Evolutionary conservation across 2,888 invertebrate species (phyloP), one percentile per base, ranked within the genome.

Genomic region (Dorcus hopei): DNA sequence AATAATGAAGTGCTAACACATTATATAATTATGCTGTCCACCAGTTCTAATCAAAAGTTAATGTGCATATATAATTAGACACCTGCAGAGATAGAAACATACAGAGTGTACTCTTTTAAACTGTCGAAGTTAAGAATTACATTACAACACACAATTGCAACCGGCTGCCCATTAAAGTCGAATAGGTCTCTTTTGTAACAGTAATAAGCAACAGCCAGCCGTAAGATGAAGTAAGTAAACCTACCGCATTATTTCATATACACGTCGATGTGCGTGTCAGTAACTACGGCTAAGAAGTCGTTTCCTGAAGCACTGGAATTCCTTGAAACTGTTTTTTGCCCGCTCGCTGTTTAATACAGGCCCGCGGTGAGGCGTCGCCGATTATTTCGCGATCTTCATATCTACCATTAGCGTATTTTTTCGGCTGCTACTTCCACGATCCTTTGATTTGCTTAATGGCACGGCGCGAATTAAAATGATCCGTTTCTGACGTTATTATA

Each of bases 241-340:
- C 14, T 45, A 45, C 45, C 45, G 14, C 45, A 45, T 45, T 45
- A 45, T 45, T 45, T 45, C 23, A 45, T 41, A 41, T 45, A 23
- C 23, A 45, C 1, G 26, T 33, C 26, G 19, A 45, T 45, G 45
- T 45, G 45, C 45, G 45, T 45, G 45, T 45, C 45, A n/a, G 45
- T 45, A 14, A 11, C 42, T 45, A 9, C 45, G 14, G 16, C 23
- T 9, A 45, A 45, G 23, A 45, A 45, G 14, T 16, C 45, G 19
- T 45, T 45, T 45, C 45, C 45, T 11, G 45, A 23, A 45, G 45
- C 45, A 7, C 14, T 45, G 45, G 45, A 45, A 45, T 45, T 45
- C 45, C 14, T 45, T 11, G 45, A 45, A 33, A 33, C 26, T 7
- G 26, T 9, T 45, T 45, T 45, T 45, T 45, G 9, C 45, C 45